Evolutionary conservation across 2,113 vertebrate species (phyloP).

Genomic region (Chaetodon auriga): DNA sequence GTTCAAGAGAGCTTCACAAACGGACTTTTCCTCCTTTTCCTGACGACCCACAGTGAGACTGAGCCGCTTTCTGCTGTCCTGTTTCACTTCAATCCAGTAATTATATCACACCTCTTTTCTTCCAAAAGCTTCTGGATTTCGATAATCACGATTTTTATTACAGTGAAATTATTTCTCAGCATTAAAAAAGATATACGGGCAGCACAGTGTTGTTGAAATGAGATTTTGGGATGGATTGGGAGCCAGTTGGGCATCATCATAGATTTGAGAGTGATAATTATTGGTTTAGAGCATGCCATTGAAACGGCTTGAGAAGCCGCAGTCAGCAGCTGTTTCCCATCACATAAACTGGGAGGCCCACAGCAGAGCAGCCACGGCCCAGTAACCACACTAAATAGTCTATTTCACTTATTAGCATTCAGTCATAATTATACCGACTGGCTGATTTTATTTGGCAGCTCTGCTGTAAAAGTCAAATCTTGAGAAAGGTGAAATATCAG

Average conservation of each 20-base stretch:
- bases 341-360: background rate
- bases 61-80: background rate
- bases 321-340: background rate
- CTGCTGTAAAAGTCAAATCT: background rate
- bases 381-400: background rate
- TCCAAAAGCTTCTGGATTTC: background rate
- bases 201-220: background rate
- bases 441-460: background rate
- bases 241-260: background rate
- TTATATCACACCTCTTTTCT: background rate
- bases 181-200: background rate
- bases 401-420: background rate
- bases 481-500: background rate
- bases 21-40: background rate
- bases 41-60: background rate
- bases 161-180: background rate
- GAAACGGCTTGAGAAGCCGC: constrained; percentile 6
- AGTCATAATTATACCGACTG: background rate
- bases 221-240: background rate
- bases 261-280: background rate
- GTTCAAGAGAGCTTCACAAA: background rate
- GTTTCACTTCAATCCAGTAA: background rate
- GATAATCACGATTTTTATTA: background rate
- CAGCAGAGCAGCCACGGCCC: background rate
- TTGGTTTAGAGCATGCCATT: background rate